Evolutionary conservation across 1,140 invertebrate genomes (phyloP), one percentile per base, ranked within the genome.

Genomic region (Campodea augens): DNA sequence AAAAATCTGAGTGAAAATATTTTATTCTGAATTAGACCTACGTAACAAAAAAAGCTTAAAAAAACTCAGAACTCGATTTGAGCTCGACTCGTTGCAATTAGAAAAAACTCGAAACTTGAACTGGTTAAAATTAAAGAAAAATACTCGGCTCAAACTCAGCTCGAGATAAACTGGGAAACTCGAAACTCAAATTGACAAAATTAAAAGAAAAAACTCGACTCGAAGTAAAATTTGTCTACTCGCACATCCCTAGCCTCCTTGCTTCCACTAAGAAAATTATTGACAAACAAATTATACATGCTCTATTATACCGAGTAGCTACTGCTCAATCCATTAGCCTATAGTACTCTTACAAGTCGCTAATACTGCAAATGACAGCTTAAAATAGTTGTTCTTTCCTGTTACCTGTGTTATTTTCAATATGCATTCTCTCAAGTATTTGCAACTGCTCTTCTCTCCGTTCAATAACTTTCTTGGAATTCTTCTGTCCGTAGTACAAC

Each of bases 391-490:
- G 15, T 32, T 7, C 27, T 10, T 32, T 25, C 4, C 15, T 7
- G n/a, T 13, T 50, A 56, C 55, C 54, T 44, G 48, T 54, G 22
- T 44, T 37, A 38, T 49, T 45, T 21, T 53, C 52, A 41, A 58
- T 41, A 44, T 58, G 57, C 25, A 51, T 48, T 5, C 43, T 23
- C 41, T 49, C 41, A 25, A 58, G 41, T 32, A 58, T 53, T 25
- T 48, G 22, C 19, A 25, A 38, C 41, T 58, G 55, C 19, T 55
- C 49, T 45, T 50, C 44, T 43, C 43, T 51, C 44, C 44, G 41
- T 25, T 48, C 54, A 23, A 59, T 48, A 25, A 59, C 57, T 38
- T 52, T 49, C 44, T 54, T 57, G 7, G 54, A 54, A 15, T 49
- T 38, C 44, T 52, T 56, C 10, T 45, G 42, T n/a, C 54, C 54